phyloP scores from a whole-genome alignment of 2,797 vertebrate genomes.

The Micropoecilia bifurca region DNA sequence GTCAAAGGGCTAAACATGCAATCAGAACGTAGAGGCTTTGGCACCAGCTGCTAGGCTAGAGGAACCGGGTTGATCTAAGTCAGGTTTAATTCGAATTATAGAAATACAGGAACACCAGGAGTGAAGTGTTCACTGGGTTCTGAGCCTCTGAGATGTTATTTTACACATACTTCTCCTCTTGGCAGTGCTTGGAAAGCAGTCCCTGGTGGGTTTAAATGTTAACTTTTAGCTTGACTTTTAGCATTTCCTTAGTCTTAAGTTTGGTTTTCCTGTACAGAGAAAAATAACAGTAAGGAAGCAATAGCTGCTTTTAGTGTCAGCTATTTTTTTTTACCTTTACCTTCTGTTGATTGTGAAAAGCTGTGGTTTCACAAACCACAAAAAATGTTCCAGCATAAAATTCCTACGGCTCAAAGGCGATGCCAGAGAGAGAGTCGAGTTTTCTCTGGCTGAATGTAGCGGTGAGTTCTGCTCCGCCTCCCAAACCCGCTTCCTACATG shows the following conservation, averaged over 20 bases:
- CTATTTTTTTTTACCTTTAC: not conserved
- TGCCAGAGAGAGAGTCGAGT: not conserved
- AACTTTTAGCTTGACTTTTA: not conserved
- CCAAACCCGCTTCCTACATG: not conserved
- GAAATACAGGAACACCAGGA: not conserved
- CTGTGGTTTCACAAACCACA: not conserved
- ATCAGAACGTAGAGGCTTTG: conserved; percentile 34
- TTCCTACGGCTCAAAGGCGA: not conserved
- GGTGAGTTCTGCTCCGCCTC: not conserved
- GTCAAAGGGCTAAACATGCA: conserved; percentile 67
- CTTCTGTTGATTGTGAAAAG: not conserved
- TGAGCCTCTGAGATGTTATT: not conserved
- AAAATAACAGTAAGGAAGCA: not conserved
- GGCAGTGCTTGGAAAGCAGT: not conserved
- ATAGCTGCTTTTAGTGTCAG: not conserved
- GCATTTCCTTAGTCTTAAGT: not conserved
- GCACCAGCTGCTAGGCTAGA: conserved; percentile 6
- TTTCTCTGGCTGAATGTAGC: not conserved
- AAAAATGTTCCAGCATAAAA: not conserved
- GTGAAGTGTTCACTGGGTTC: not conserved
- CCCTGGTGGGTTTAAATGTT: not conserved
- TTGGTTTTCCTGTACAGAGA: not conserved
- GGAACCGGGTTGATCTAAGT: not conserved
- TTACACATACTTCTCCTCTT: not conserved
- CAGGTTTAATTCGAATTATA: not conserved